Percentiles rank a stretch among this genome's conserved stretches.
Conservation (phyloP, 2,888 invertebrate genomes). For the Teinopalpus imperialis region DNA sequence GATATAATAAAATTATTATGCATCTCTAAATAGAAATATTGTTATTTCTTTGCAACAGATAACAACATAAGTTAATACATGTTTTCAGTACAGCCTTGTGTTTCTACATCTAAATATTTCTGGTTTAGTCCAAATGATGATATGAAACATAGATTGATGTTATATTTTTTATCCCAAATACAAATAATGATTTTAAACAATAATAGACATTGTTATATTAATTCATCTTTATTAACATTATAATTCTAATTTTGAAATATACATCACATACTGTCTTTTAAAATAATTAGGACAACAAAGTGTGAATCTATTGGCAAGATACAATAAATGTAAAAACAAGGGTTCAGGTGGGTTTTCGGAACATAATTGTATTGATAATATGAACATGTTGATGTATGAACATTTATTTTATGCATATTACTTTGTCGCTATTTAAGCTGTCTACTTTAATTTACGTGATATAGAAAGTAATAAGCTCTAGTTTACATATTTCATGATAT, state of each 20-base stretch:
- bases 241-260: slow-evolving; percentile 25
- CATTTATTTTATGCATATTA: slow-evolving; percentile 13
- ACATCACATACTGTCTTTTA: slow-evolving; percentile 25
- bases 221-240: slow-evolving; percentile 23
- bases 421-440: slow-evolving; percentile 9
- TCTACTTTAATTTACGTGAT: slow-evolving; percentile 17
- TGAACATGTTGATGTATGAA: slow-evolving; percentile 27
- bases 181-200: too few relatives aligned
- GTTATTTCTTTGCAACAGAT: too few relatives aligned
- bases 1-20: too few relatives aligned
- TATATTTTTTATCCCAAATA: too few relatives aligned
- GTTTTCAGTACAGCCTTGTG: too few relatives aligned
- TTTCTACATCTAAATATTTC: too few relatives aligned
- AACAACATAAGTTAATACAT: too few relatives aligned
- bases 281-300: slow-evolving; percentile 19
- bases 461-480: slow-evolving; percentile 21
- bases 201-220: slow-evolving; percentile 17
- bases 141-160: too few relatives aligned
- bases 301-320: slow-evolving; percentile 51
- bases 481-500: slow-evolving; percentile 7
- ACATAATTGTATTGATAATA: slow-evolving; percentile 51
- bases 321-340: slow-evolving; percentile 40
- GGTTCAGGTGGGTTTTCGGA: slow-evolving; percentile 52
- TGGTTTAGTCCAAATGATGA: too few relatives aligned
- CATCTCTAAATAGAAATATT: too few relatives aligned